Conservation (phyloP, 2,888 invertebrate species). For the Drosophila neonasuta region DNA sequence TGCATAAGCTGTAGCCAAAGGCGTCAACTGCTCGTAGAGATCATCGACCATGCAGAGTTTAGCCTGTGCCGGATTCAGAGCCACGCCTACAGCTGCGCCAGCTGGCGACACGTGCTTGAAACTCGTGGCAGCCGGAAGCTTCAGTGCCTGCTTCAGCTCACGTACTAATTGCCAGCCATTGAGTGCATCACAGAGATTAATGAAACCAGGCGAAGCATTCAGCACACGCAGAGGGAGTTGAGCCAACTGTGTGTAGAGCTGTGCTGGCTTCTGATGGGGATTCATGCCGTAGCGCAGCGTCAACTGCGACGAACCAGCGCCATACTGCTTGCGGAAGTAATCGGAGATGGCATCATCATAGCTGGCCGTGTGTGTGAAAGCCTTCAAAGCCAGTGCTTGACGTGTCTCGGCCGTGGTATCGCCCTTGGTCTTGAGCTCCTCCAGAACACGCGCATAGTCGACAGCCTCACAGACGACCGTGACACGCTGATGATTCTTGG, state of each 20-base stretch:
- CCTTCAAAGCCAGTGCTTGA: slow-evolving; percentile 92
- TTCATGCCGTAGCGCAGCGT: slow-evolving; percentile 97
- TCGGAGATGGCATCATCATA: slow-evolving; percentile 97
- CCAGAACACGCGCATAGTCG: slow-evolving; percentile 91
- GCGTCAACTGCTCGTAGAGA: slow-evolving; percentile 87
- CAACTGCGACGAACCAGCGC: slow-evolving; percentile 89
- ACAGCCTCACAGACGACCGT: slow-evolving; percentile 95
- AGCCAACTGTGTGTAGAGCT: slow-evolving; percentile 90
- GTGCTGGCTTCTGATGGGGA: slow-evolving; percentile 98
- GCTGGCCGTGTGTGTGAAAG: slow-evolving; percentile 97
- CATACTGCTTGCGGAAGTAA: slow-evolving; percentile 96
- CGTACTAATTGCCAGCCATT: slow-evolving; percentile 98
- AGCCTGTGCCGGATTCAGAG: slow-evolving; percentile 90
- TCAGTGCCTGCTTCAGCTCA: slow-evolving; percentile 91
- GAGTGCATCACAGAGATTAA: slow-evolving; percentile 97
- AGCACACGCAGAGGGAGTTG: slow-evolving; percentile 92
- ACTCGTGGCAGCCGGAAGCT: slow-evolving; percentile 95
- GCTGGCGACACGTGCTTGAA: slow-evolving; percentile 99
- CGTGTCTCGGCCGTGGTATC: slow-evolving; percentile 87
- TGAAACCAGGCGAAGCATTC: slow-evolving; percentile 98
- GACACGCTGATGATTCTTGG: slow-evolving; percentile 97
- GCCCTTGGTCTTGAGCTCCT: slow-evolving; percentile 87
- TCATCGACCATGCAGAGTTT: slow-evolving; percentile 97
- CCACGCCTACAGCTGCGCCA: slow-evolving; percentile 95
- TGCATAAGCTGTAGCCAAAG: slow-evolving; percentile 95